phyloP scores from a whole-genome alignment of 1,140 invertebrate species.

The Aricia agestis region DNA sequence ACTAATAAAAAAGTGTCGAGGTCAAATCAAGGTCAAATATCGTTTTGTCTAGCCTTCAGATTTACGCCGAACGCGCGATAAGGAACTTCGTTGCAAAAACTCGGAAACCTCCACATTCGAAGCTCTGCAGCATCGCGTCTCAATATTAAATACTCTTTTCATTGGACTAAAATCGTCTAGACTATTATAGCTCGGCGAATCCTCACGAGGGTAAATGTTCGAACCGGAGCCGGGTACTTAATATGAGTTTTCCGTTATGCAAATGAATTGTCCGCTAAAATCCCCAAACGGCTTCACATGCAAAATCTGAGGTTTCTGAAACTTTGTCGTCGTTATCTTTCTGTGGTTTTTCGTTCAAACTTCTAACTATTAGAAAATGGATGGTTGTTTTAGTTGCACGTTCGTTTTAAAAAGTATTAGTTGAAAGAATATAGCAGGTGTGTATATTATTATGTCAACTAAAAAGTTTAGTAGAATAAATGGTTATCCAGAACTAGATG shows the following conservation, averaged over 20 bases:
- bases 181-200: not conserved
- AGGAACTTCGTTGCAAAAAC: too few relatives aligned
- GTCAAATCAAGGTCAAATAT: too few relatives aligned
- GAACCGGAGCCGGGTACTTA: not conserved
- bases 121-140: not conserved
- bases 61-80: too few relatives aligned
- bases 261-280: not conserved
- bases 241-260: not conserved
- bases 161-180: slow-evolving; percentile 8
- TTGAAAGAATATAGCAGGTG: too few relatives aligned
- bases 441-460: too few relatives aligned
- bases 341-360: not conserved
- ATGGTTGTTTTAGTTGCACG: not conserved
- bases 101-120: too few relatives aligned
- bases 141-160: not conserved
- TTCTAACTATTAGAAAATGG: not conserved
- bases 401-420: not conserved
- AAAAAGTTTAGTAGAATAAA: too few relatives aligned
- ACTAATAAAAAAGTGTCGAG: too few relatives aligned
- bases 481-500: too few relatives aligned
- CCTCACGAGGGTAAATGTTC: not conserved
- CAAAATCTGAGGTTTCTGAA: not conserved
- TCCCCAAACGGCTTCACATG: not conserved
- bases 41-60: too few relatives aligned
- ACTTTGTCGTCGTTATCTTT: not conserved